phyloP scores from a whole-genome alignment of 2,113 vertebrate genomes.

The Prinia subflava region DNA sequence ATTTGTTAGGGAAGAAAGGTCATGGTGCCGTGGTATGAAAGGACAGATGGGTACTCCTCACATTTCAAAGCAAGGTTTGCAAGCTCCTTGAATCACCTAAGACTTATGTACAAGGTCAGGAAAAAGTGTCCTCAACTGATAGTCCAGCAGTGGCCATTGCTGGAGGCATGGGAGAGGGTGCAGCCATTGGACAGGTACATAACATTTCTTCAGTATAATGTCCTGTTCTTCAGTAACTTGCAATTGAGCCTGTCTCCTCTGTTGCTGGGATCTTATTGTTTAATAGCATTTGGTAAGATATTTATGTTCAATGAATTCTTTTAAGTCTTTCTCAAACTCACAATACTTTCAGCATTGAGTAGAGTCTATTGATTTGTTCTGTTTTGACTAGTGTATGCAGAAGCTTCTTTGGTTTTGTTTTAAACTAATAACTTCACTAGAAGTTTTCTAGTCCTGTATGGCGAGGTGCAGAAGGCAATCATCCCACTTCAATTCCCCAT shows the following conservation, averaged over 20 bases:
- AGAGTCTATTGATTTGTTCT: not conserved
- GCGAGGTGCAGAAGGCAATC: not conserved
- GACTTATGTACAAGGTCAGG: not conserved
- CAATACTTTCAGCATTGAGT: not conserved
- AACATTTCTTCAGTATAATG: not conserved
- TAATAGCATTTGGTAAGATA: not conserved
- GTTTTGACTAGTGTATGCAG: not conserved
- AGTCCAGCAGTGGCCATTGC: not conserved
- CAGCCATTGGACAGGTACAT: not conserved
- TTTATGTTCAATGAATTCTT: not conserved
- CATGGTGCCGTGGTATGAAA: not conserved
- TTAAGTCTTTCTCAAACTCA: not conserved
- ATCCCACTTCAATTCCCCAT: not conserved
- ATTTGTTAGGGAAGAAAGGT: not conserved
- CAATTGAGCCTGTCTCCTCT: not conserved
- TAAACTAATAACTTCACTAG: not conserved
- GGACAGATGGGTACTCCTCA: not conserved
- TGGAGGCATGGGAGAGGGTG: not conserved
- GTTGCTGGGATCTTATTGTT: not conserved
- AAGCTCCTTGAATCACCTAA: not conserved
- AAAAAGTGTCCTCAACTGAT: not conserved
- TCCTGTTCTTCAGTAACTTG: not conserved
- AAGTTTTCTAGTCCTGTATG: not conserved
- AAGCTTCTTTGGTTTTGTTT: not conserved
- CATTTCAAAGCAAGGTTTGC: not conserved